Evolutionary conservation across 2,113 vertebrate genomes (phyloP), one percentile per base, ranked within the genome.

Genomic region (Pluvialis apricaria): DNA sequence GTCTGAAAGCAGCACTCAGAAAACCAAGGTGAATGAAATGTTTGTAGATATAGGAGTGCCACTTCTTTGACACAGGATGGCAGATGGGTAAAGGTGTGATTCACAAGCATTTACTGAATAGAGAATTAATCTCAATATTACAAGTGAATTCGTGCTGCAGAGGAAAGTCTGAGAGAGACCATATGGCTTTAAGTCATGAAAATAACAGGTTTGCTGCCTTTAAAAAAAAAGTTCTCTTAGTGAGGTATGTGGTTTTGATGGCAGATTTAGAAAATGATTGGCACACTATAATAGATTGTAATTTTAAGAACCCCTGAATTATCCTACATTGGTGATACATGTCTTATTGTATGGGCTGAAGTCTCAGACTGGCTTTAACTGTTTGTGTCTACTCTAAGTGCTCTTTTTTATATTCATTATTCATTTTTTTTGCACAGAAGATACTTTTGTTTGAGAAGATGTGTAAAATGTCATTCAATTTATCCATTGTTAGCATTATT

Each of bases 181-280:
- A 93, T 88, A 91, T 77, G 84, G 92, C 79, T 96, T 93, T 90
- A 90, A 91, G 82, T 92, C 71, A 90, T 49, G 66, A 85, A 97
- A 96, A 96, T 93, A 95, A 93, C 82, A 94, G 66, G 82, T 94
- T 91, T 92, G 13, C 36, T 95, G 75, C 19, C 40, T 80, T 73
- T 17, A 94, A 78, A 89, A 87, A 54, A 38, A 45, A 38, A 65
- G 2, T 15, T 42, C 12, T 51, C 20, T 71, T 51, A 61, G 61
- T 72, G 81, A 91, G 73, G 65, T 92, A 87, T 91, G 69, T 91
- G 89, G 85, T 90, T 96, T 96, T 83, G 82, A 88, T 92, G 62
- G 78, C 68, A 94, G 75, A 92, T 94, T 94, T 93, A 96, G 93
- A 75, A 93, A 94, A 88, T 61, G 22, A 92, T 80, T 88, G 85